A percentile compares a stretch with the other conserved stretches of the same genome.
Evolutionary conservation across 2,113 vertebrate species (phyloP).

Genomic region (Zosterops pallidus): DNA sequence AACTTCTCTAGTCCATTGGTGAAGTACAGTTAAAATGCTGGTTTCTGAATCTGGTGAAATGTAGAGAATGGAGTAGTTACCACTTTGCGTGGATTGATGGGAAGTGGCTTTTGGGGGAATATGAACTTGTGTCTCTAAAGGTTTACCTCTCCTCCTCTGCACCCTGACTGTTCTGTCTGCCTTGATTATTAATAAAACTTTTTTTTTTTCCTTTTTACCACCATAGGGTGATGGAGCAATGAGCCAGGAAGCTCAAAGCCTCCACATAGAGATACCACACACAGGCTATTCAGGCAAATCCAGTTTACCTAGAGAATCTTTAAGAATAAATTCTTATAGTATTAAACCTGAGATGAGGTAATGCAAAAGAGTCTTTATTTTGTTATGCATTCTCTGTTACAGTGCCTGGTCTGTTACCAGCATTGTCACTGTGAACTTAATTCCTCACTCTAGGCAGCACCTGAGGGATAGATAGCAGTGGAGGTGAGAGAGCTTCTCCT

Average conservation of each 20-base stretch:
- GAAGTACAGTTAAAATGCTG: neutral
- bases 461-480: neutral
- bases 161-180: neutral
- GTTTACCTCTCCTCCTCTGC: neutral
- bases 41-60: neutral
- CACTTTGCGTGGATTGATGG: accelerated
- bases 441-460: neutral
- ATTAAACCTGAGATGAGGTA: neutral
- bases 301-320: neutral
- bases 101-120: neutral
- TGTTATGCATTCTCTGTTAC: neutral
- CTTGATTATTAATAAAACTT: neutral
- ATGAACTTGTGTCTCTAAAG: neutral
- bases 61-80: neutral
- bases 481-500: neutral
- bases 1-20: neutral
- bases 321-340: neutral
- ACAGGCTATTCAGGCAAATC: neutral
- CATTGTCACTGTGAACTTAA: neutral
- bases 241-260: neutral
- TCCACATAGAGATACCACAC: neutral
- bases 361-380: neutral
- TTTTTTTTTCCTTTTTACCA: neutral
- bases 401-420: neutral
- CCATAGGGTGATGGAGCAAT: neutral